These are phyloP conservation scores for Myotis vivesi DNA, from an alignment of 2,797 vertebrate species.

Conservation along the genomic window DNA sequence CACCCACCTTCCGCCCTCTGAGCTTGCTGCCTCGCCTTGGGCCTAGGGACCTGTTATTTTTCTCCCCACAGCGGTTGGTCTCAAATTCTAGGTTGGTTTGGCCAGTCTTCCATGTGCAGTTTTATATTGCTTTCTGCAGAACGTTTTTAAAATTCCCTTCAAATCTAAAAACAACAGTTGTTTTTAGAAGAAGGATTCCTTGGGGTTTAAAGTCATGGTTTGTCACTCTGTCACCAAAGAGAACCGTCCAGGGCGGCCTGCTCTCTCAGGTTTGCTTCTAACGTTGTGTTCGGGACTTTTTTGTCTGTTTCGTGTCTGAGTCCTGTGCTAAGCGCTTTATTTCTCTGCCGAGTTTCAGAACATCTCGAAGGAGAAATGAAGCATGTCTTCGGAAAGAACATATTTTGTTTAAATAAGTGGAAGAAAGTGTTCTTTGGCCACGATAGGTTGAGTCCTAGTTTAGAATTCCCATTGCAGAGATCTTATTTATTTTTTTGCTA, in stretches of 20 bases:
- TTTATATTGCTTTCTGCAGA: conserved; percentile 36
- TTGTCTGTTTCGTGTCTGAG: conserved; percentile 49
- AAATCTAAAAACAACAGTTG: conserved; percentile 16
- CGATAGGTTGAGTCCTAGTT: neutral
- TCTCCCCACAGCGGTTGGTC: accelerated
- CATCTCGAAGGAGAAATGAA: conserved; percentile 69
- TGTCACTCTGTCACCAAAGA: neutral
- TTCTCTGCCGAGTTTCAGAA: conserved; percentile 63
- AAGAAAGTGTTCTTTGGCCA: conserved; percentile 59
- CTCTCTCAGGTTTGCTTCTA: neutral
- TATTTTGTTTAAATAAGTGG: conserved; percentile 43
- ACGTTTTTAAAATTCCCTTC: neutral
- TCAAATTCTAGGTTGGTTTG: conserved; percentile 55
- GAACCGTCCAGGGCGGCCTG: neutral
- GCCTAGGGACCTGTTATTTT: conserved; percentile 54
- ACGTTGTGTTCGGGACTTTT: conserved; percentile 1
- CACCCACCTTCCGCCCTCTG: too few species aligned
- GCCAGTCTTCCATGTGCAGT: conserved; percentile 42
- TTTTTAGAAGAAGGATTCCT: conserved; percentile 27
- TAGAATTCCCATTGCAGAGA: conserved; percentile 2
- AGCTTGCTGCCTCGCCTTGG: neutral
- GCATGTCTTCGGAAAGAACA: conserved; percentile 58
- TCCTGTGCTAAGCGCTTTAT: conserved; percentile 19
- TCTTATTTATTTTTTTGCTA: neutral
- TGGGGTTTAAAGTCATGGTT: neutral